Conservation (phyloP, 2,797 vertebrate species). For the Hoplostethus atlanticus region DNA sequence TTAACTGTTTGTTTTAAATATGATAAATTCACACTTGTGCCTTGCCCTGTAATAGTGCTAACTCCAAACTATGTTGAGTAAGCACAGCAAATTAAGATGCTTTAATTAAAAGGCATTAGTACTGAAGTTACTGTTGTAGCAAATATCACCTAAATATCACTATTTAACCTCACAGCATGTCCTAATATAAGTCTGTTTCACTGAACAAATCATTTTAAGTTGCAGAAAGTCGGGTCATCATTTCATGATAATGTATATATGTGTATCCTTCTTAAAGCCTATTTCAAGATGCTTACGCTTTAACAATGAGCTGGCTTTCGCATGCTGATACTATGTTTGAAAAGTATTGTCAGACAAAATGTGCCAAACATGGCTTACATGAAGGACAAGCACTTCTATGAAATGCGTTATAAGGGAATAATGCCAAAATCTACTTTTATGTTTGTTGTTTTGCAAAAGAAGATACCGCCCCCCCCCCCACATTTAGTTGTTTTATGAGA, state of each 20-base stretch:
- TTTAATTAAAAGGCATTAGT: constrained; percentile 26
- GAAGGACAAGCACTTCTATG: constrained; percentile 35
- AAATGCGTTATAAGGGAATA: constrained; percentile 13
- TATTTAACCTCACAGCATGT: not conserved
- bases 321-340: constrained; percentile 23
- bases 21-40: constrained; percentile 14
- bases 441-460: constrained; percentile 17
- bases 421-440: not conserved
- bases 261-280: not conserved
- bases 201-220: constrained; percentile 41
- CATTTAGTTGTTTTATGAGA: not conserved
- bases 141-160: not conserved
- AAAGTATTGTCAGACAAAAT: constrained; percentile 52
- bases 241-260: constrained; percentile 46
- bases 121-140: constrained; percentile 4
- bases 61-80: too few species aligned
- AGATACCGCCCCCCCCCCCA: not conserved
- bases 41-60: constrained; percentile 17
- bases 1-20: constrained; percentile 18
- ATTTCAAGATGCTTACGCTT: not conserved
- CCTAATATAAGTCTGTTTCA: constrained; percentile 27
- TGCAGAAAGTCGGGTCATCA: constrained; percentile 10
- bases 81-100: not conserved
- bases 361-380: constrained; percentile 53
- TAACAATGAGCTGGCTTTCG: not conserved